These are phyloP conservation scores for Dallia pectoralis DNA, from an alignment of 2,797 vertebrate species.

Conservation along the genomic window DNA sequence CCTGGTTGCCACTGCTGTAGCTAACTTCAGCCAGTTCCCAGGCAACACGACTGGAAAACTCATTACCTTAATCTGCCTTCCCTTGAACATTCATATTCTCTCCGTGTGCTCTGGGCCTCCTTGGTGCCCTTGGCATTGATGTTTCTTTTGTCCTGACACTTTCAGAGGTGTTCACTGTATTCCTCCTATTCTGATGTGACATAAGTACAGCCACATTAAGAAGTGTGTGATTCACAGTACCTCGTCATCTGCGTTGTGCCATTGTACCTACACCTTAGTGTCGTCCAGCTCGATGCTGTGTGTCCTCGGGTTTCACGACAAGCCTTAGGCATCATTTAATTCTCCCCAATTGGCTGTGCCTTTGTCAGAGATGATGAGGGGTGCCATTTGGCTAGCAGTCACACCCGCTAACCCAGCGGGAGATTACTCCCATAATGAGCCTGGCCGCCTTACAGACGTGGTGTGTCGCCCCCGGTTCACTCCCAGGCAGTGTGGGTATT, in stretches of 20 bases:
- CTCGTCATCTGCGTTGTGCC: background rate
- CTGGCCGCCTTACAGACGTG: background rate
- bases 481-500: background rate
- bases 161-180: background rate
- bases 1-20: background rate
- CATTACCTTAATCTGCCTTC: slow-evolving; percentile 5
- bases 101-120: background rate
- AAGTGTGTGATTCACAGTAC: background rate
- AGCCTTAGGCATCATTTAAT: background rate
- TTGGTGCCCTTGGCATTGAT: background rate
- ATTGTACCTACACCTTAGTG: background rate
- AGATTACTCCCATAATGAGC: background rate
- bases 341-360: background rate
- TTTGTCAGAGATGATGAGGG: background rate
- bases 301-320: background rate
- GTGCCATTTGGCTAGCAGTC: background rate
- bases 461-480: background rate
- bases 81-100: background rate
- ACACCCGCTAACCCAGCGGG: background rate
- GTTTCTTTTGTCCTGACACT: background rate
- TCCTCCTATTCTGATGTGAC: background rate
- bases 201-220: background rate
- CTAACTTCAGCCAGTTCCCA: background rate
- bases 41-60: background rate
- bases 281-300: background rate